Evolutionary conservation across 2,888 invertebrate species (phyloP).

Genomic region (Tipula helvola): DNA sequence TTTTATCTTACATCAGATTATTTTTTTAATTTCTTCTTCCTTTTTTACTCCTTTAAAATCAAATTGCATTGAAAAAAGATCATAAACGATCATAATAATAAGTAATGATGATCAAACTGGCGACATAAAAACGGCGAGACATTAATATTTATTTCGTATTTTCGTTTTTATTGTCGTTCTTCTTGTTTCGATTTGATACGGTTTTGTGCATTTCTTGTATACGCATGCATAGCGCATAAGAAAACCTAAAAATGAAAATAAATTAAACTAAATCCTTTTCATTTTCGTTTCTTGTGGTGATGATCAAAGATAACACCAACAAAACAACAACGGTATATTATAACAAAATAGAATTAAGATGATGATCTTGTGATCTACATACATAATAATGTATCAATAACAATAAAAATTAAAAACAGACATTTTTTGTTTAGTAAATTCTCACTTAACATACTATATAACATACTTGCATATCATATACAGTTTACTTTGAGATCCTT

Average conservation of each 20-base stretch:
- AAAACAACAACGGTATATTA: background rate
- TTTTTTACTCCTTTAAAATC: background rate
- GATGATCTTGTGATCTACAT: background rate
- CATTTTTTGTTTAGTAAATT: background rate
- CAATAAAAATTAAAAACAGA: background rate
- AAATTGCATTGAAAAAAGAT: constrained; percentile 4
- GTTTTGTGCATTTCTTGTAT: background rate
- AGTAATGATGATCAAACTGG: background rate
- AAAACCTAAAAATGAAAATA: background rate
- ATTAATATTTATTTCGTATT: background rate
- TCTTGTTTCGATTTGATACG: background rate
- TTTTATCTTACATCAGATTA: background rate
- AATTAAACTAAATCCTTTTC: background rate
- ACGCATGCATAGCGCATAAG: background rate
- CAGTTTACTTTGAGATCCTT: background rate
- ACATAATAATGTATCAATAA: background rate
- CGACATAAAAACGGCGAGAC: constrained; percentile 4
- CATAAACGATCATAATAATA: constrained; percentile 4
- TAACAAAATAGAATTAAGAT: background rate
- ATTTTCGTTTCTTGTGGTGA: background rate
- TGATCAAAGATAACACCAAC: background rate
- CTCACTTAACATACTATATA: background rate
- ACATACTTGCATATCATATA: background rate
- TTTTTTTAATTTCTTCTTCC: background rate
- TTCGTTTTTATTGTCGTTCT: background rate